Percentiles rank a stretch among this genome's conserved stretches.
phyloP scores from a whole-genome alignment of 1,140 invertebrate genomes.

The Amphibalanus amphitrite region DNA sequence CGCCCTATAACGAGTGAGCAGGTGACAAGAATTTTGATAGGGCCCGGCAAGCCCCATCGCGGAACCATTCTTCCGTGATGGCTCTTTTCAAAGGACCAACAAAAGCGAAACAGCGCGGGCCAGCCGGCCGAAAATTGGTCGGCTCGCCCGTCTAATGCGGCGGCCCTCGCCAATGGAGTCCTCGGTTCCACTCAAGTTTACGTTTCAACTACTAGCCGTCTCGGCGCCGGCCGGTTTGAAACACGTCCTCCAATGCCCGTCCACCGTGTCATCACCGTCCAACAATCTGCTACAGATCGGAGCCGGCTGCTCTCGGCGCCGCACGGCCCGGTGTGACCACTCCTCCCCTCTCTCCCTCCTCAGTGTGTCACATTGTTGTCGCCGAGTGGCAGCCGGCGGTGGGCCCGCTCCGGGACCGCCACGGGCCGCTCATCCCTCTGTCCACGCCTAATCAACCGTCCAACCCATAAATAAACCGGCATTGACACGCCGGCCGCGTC shows the following conservation, averaged over 20 bases:
- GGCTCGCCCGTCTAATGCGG: background rate
- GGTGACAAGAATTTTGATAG: background rate
- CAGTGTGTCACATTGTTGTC: background rate
- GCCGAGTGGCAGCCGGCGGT: background rate
- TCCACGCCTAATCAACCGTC: background rate
- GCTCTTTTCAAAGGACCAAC: background rate
- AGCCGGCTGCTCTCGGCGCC: too few relatives aligned
- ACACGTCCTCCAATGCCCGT: too few relatives aligned
- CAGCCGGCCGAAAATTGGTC: background rate
- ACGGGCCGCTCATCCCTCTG: background rate
- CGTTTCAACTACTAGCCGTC: too few relatives aligned
- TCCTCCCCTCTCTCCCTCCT: too few relatives aligned
- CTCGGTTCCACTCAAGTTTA: too few relatives aligned
- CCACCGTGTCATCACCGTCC: too few relatives aligned
- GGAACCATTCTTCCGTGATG: background rate
- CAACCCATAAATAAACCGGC: background rate
- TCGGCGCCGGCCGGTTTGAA: too few relatives aligned
- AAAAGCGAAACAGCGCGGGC: background rate
- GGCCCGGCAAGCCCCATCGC: background rate
- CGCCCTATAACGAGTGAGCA: background rate
- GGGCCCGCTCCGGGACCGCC: too few relatives aligned
- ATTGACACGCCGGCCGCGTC: background rate
- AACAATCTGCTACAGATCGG: too few relatives aligned
- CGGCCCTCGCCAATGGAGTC: too few relatives aligned
- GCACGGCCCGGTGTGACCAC: too few relatives aligned